These are phyloP conservation scores for Characodon lateralis DNA, from an alignment of 2,797 vertebrate genomes.

Conservation along the genomic window DNA sequence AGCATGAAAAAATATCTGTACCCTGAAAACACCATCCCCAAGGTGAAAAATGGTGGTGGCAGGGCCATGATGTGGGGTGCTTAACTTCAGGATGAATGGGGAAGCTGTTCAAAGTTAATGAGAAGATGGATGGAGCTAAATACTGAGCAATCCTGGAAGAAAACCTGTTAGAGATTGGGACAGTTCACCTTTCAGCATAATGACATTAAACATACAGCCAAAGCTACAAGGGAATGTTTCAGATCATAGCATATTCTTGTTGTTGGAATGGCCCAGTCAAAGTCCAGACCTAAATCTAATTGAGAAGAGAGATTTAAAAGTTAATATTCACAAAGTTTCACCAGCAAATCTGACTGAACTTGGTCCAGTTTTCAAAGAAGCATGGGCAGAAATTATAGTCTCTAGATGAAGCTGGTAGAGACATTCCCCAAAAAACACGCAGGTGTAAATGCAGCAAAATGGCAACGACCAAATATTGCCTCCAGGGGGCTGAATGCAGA, in stretches of 20 bases:
- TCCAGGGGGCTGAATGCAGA: neutral
- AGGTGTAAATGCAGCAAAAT: neutral
- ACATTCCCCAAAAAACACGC: neutral
- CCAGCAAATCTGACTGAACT: neutral
- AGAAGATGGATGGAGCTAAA: neutral
- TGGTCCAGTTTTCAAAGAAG: neutral
- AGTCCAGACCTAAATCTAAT: neutral
- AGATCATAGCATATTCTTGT: too few relatives aligned
- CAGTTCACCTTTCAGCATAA: neutral
- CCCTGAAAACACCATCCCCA: neutral
- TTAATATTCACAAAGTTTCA: neutral
- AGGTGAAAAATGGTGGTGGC: neutral
- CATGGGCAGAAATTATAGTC: neutral
- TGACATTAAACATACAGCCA: too few relatives aligned
- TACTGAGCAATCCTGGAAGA: too few relatives aligned
- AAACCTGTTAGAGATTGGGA: neutral
- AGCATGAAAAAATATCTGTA: too few relatives aligned
- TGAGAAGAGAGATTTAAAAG: neutral
- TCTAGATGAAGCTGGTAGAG: neutral
- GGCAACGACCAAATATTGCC: neutral
- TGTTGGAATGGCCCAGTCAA: neutral
- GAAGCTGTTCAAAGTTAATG: neutral
- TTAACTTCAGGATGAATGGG: too few relatives aligned
- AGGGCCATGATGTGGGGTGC: neutral
- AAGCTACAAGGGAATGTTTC: too few relatives aligned